These are phyloP conservation scores for Pectinophora gossypiella DNA, from an alignment of 1,140 invertebrate species.

Conservation along the genomic window DNA sequence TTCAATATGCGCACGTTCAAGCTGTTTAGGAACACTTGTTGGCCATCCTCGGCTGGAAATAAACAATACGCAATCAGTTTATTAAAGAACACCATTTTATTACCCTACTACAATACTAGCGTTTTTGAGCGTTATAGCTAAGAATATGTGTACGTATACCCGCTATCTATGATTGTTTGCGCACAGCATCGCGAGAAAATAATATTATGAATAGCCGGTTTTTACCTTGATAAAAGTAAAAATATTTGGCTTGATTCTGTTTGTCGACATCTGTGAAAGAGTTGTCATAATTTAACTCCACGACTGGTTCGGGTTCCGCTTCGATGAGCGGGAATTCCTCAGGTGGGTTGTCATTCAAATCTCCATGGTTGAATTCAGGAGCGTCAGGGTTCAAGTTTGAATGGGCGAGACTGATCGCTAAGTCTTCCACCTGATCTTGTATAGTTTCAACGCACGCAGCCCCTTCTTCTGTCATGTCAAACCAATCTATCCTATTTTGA, in stretches of 20 bases:
- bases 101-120: too few species aligned
- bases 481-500: conserved; percentile 60
- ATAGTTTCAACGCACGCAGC: conserved; percentile 41
- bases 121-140: too few species aligned
- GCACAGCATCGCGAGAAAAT: background rate
- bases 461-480: conserved; percentile 56
- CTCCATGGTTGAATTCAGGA: conserved; percentile 33
- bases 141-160: too few species aligned
- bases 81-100: too few species aligned
- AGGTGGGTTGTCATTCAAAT: conserved; percentile 28
- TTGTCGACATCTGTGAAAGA: conserved; percentile 46
- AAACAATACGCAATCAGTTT: too few species aligned
- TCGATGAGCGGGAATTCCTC: conserved; percentile 48
- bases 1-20: conserved; percentile 94
- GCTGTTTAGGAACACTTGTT: conserved; percentile 94
- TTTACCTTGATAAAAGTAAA: conserved; percentile 93
- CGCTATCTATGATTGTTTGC: too few species aligned
- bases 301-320: conserved; percentile 13
- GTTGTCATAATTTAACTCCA: conserved; percentile 23
- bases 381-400: conserved; percentile 51
- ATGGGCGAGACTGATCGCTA: conserved; percentile 27
- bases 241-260: conserved; percentile 77
- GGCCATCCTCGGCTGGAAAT: conserved; percentile 87
- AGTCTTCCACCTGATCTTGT: conserved; percentile 38
- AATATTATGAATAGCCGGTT: conserved; percentile 4